Conservation (phyloP, 2,113 vertebrate species). For the Siniperca chuatsi region DNA sequence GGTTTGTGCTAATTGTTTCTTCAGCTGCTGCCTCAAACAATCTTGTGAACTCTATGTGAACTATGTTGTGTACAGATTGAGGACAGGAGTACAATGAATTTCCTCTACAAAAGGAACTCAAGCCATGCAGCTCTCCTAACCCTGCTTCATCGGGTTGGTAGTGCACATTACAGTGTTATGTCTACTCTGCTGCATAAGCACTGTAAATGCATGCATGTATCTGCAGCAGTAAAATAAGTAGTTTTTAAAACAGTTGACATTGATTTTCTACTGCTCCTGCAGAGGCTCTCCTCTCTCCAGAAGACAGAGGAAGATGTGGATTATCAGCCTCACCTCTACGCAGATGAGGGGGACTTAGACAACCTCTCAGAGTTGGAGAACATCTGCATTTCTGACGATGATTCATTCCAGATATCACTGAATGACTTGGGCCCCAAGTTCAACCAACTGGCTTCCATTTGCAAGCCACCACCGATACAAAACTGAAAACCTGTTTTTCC, state of each 20-base stretch:
- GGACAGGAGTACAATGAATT: background rate
- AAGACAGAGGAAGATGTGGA: constrained; percentile 10
- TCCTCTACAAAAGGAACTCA: background rate
- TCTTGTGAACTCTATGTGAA: background rate
- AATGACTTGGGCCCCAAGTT: constrained; percentile 53
- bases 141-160: constrained; percentile 48
- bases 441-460: constrained; percentile 59
- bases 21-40: background rate
- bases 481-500: background rate
- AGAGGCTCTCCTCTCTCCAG: constrained; percentile 49
- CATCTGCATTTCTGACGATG: constrained; percentile 31
- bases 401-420: constrained; percentile 17
- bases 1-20: background rate
- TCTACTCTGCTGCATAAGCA: background rate
- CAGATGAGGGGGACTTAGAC: constrained; percentile 43
- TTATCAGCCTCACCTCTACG: constrained; percentile 47
- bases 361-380: constrained; percentile 38
- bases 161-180: background rate
- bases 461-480: background rate
- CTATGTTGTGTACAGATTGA: constrained; percentile 5
- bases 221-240: background rate
- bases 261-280: background rate
- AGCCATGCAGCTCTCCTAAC: background rate
- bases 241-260: background rate
- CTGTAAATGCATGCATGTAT: background rate